These are phyloP conservation scores for Orgyia antiqua DNA, from an alignment of 2,888 invertebrate genomes.

Conservation along the genomic window DNA sequence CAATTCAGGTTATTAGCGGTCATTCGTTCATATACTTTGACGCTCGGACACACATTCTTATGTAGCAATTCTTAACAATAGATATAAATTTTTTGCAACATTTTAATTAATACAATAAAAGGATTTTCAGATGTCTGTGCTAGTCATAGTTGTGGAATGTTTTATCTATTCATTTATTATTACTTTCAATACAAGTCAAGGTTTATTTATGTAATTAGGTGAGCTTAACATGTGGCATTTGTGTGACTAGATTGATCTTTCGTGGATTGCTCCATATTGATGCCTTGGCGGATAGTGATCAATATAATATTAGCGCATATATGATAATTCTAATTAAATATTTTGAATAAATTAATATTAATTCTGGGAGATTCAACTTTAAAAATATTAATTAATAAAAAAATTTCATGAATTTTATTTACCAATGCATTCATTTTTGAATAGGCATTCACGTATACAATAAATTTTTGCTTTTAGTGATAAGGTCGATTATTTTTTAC, in stretches of 20 bases:
- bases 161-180: conserved; percentile 11
- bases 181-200: conserved; percentile 23
- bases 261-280: conserved; percentile 5
- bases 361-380: not conserved
- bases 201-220: conserved; percentile 24
- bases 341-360: conserved; percentile 1
- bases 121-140: not conserved
- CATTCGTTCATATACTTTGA: conserved; percentile 8
- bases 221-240: conserved; percentile 14
- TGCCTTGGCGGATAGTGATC: conserved; percentile 10
- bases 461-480: conserved; percentile 23
- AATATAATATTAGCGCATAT: conserved; percentile 5
- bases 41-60: not conserved
- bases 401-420: too few species aligned
- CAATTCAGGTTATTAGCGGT: conserved; percentile 18
- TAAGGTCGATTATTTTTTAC: conserved; percentile 49
- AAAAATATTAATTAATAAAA: too few species aligned
- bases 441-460: too few species aligned
- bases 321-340: conserved; percentile 1
- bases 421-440: too few species aligned
- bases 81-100: conserved; percentile 1
- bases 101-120: conserved; percentile 2
- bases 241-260: conserved; percentile 19
- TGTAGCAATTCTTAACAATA: conserved; percentile 7
- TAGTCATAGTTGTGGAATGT: conserved; percentile 12